Percentiles rank a stretch among this genome's conserved stretches.
Conservation (phyloP, 2,113 vertebrate genomes). For the Eurypyga helias region DNA sequence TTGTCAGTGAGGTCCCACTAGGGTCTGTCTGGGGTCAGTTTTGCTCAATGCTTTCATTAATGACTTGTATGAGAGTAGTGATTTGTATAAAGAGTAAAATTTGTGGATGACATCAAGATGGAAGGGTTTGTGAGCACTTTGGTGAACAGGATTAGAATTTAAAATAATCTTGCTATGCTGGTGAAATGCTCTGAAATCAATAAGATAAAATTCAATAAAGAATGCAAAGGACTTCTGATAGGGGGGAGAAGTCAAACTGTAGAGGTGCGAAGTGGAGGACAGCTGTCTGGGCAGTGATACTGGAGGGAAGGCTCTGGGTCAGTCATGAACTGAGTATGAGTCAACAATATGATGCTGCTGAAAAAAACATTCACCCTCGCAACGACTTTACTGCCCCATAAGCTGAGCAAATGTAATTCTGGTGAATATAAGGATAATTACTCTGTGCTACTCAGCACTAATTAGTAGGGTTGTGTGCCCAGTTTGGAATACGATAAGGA, state of each 20-base stretch:
- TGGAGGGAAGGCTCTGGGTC: neutral
- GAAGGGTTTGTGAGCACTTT: constrained; percentile 12
- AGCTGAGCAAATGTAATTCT: neutral
- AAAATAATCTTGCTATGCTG: neutral
- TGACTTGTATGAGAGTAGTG: neutral
- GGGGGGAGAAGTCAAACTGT: neutral
- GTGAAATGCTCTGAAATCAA: constrained; percentile 21
- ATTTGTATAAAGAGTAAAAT: constrained; percentile 41
- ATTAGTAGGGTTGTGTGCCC: neutral
- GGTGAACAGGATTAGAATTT: constrained; percentile 5
- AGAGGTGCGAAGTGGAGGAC: neutral
- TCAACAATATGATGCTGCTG: neutral
- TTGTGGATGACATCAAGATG: constrained; percentile 15
- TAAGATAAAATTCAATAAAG: constrained; percentile 47
- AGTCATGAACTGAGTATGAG: neutral
- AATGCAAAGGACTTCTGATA: neutral
- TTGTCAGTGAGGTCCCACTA: constrained; percentile 21
- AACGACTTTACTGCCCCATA: neutral
- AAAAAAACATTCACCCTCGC: neutral
- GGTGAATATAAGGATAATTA: neutral
- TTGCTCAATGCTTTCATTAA: constrained; percentile 44
- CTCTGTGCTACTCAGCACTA: neutral
- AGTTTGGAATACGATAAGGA: neutral
- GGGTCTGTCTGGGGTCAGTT: constrained; percentile 26
- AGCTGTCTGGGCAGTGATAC: neutral